Percentiles rank a stretch among this genome's conserved stretches.
Conservation (phyloP, 2,797 vertebrate species). For the Poecile montanus region DNA sequence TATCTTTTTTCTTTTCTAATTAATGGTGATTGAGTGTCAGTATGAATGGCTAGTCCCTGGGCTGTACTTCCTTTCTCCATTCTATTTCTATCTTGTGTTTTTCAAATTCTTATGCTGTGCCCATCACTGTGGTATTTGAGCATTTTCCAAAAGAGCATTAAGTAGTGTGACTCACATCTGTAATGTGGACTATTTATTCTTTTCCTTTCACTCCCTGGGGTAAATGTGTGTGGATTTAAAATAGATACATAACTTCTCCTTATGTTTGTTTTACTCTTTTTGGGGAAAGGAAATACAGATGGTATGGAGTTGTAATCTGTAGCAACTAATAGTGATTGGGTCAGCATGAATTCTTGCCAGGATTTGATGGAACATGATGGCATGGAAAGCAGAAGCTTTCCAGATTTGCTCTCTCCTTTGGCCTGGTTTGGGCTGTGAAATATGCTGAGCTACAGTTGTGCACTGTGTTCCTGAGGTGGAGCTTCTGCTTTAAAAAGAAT, state of each 20-base stretch:
- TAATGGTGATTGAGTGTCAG: constrained; percentile 24
- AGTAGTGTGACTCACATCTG: constrained; percentile 64
- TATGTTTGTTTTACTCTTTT: constrained; percentile 43
- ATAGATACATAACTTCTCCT: constrained; percentile 25
- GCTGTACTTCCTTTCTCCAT: background rate
- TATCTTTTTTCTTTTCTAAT: background rate
- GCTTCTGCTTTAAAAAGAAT: background rate
- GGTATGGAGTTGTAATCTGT: constrained; percentile 62
- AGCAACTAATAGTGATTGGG: constrained; percentile 57
- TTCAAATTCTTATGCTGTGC: constrained; percentile 6
- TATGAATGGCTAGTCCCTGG: constrained; percentile 43
- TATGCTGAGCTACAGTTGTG: background rate
- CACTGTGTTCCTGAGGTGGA: background rate
- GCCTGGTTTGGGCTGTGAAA: constrained; percentile 28
- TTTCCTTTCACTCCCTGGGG: constrained; percentile 47
- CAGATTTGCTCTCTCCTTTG: constrained; percentile 50
- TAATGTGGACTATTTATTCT: constrained; percentile 62
- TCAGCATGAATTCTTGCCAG: constrained; percentile 70
- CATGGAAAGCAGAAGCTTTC: constrained; percentile 58
- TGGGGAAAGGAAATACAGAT: constrained; percentile 35
- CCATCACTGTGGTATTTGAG: constrained; percentile 51
- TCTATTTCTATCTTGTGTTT: constrained; percentile 53
- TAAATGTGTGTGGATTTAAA: constrained; percentile 65
- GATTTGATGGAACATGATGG: constrained; percentile 61
- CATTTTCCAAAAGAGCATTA: constrained; percentile 61